Evolutionary conservation across 2,113 vertebrate genomes (phyloP), one percentile per base, ranked within the genome.

Genomic region (Vulpes lagopus): DNA sequence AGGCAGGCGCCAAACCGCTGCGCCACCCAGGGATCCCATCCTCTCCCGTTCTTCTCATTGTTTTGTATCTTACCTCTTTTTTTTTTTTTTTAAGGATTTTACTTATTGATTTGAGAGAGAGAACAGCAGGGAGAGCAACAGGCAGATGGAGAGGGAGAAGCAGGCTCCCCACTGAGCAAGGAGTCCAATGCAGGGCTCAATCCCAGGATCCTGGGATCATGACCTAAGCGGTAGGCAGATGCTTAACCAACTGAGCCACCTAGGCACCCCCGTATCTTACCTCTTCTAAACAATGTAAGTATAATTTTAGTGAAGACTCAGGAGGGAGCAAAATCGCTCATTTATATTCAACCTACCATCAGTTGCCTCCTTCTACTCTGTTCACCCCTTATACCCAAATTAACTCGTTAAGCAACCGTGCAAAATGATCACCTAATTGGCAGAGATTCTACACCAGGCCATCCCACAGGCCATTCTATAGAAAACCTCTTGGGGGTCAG

Each of bases 21-120:
- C n/a, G n/a, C n/a, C n/a, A n/a, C n/a, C n/a, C n/a, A n/a, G n/a
- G n/a, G n/a, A n/a, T n/a, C n/a, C n/a, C n/a, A n/a, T 69, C n/a
- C 83, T 92, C 67, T 93, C 78, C 59, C 9, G 17, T 69, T 94
- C 79, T 89, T 85, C 43, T 57, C 27, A 35, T 35, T 96, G 27
- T 49, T 94, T 84, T 86, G 55, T 85, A 86, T 35, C 87, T 64
- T 85, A 62, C 17, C 14, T 55, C 55, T 43, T 38, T 4, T 38
- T 4, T 38, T 38, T 38, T 38, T 38, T 38, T 38, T 35, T 35
- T 35, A 38, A 43, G 1, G 43, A 43, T 43, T 43, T 43, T 43
- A 43, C 6, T 43, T 43, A 43, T 43, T 43, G 43, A 43, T 43
- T 43, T 43, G 43, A 43, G 43, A 43, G 43, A 43, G 43, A 43